Percentiles rank a stretch among this genome's conserved stretches.
Evolutionary conservation across 2,797 vertebrate genomes (phyloP).

Genomic region (Helostoma temminkii): DNA sequence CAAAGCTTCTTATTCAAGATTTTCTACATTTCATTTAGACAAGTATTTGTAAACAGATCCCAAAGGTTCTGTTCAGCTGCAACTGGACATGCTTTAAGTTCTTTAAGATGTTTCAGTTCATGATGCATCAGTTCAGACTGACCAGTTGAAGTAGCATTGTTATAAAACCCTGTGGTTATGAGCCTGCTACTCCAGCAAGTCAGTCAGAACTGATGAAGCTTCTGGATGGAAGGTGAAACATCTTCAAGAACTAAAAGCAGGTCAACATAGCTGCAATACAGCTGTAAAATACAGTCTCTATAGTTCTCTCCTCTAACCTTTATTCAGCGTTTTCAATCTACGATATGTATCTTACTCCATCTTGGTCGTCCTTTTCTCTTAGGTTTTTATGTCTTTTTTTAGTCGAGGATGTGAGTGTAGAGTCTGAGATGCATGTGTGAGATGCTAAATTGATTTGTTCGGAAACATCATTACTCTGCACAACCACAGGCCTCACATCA

Average conservation of each 20-base stretch:
- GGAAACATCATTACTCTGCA: constrained; percentile 4
- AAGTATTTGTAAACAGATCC: too few species aligned
- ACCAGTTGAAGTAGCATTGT: too few species aligned
- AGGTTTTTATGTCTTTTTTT: neutral
- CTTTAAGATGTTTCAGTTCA: too few species aligned
- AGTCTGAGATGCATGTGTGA: constrained; percentile 3
- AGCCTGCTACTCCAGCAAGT: too few species aligned
- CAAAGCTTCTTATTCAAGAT: neutral
- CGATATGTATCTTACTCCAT: neutral
- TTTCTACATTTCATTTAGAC: neutral
- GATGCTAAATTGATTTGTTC: constrained; percentile 13
- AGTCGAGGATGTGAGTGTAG: neutral
- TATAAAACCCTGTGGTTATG: too few species aligned
- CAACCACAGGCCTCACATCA: neutral
- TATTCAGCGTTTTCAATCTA: neutral
- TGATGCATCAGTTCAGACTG: too few species aligned
- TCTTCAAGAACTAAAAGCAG: too few species aligned
- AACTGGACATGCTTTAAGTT: too few species aligned
- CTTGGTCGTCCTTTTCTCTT: neutral
- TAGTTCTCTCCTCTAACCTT: neutral
- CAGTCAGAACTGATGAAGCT: too few species aligned
- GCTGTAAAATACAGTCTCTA: neutral
- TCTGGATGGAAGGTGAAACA: too few species aligned
- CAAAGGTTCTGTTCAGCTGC: too few species aligned
- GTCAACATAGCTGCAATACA: constrained; percentile 1